These are phyloP conservation scores for Magallana nippona DNA, from an alignment of 2,888 invertebrate species.

Conservation along the genomic window DNA sequence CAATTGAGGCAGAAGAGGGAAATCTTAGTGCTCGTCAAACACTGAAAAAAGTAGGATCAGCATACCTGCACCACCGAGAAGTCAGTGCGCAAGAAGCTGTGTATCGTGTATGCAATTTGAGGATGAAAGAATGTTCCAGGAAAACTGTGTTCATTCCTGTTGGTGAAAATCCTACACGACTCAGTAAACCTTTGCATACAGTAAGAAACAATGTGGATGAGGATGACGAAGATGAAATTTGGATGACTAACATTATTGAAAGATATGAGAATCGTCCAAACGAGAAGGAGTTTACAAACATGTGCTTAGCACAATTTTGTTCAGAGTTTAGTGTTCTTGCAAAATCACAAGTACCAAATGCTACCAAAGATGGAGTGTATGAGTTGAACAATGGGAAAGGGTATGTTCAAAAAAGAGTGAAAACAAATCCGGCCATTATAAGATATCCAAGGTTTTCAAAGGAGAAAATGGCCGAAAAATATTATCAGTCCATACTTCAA, in stretches of 20 bases:
- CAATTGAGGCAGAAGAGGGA: conserved; percentile 36
- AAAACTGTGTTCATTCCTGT: conserved; percentile 47
- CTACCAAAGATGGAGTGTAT: conserved; percentile 16
- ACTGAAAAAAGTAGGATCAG: conserved; percentile 46
- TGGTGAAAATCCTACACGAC: conserved; percentile 43
- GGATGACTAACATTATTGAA: conserved; percentile 47
- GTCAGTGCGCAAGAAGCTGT: conserved; percentile 42
- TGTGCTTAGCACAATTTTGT: conserved; percentile 46
- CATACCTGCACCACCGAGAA: conserved; percentile 50
- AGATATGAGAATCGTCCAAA: conserved; percentile 47
- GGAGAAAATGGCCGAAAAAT: conserved; percentile 15
- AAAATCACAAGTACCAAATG: conserved; percentile 26
- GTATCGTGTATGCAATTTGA: conserved; percentile 27
- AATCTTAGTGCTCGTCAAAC: conserved; percentile 43
- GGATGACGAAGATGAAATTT: conserved; percentile 28
- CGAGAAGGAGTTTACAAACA: conserved; percentile 37
- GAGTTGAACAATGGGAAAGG: conserved; percentile 44
- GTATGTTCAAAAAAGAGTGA: conserved; percentile 42
- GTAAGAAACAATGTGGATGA: neutral
- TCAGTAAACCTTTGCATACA: conserved; percentile 24
- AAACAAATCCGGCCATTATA: conserved; percentile 17
- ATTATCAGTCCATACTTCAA: conserved; percentile 38
- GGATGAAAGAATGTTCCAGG: conserved; percentile 40
- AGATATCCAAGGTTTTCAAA: conserved; percentile 39
- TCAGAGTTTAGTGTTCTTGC: conserved; percentile 14